These are phyloP conservation scores for Choloepus didactylus DNA, from an alignment of 2,797 vertebrate species.

Conservation along the genomic window DNA sequence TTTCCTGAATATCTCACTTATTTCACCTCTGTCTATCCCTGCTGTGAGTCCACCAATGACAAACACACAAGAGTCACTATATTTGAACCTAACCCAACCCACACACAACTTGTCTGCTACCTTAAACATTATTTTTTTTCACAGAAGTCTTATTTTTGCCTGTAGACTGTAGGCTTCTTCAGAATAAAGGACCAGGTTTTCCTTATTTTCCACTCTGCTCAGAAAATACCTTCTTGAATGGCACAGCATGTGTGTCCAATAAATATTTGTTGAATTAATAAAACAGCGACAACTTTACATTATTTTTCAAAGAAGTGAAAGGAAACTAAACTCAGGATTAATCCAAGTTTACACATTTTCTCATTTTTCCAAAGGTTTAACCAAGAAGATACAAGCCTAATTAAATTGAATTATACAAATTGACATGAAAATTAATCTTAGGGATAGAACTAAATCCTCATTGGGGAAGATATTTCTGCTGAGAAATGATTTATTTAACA, in stretches of 20 bases:
- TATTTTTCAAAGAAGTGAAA: background rate
- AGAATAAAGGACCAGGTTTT: background rate
- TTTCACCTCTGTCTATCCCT: too few relatives aligned
- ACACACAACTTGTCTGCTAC: background rate
- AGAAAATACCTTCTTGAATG: background rate
- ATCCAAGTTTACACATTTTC: background rate
- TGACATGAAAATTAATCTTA: background rate
- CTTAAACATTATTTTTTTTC: too few relatives aligned
- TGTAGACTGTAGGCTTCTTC: background rate
- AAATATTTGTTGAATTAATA: background rate
- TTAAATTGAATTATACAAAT: background rate
- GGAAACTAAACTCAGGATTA: too few relatives aligned
- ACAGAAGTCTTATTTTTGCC: background rate
- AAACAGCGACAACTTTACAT: background rate
- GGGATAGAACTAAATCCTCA: background rate
- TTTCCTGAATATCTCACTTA: too few relatives aligned
- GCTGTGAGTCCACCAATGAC: background rate
- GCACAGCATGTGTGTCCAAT: fast-evolving
- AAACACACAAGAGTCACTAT: background rate
- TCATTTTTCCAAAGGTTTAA: background rate
- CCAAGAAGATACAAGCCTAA: too few relatives aligned
- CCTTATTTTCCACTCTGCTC: background rate
- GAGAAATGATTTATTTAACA: background rate
- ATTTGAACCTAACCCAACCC: background rate
- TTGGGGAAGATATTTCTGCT: background rate